These are phyloP conservation scores for Bothrops jararaca DNA, from an alignment of 2,113 vertebrate species.

Conservation along the genomic window DNA sequence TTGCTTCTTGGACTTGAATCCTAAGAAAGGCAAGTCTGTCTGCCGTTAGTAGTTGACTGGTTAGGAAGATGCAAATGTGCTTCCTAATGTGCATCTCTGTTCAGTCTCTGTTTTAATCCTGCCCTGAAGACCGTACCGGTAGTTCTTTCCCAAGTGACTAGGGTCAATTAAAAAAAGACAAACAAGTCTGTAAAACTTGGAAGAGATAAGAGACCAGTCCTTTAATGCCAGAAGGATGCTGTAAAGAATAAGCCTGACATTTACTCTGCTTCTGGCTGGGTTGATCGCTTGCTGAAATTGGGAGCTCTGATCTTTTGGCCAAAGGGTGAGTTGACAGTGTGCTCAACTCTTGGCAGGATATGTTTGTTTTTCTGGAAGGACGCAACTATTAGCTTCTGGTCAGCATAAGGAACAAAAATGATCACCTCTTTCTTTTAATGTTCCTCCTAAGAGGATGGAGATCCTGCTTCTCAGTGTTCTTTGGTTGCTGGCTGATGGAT, in stretches of 20 bases:
- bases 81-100: background rate
- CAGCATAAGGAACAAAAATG: background rate
- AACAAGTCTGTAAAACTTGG: background rate
- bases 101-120: background rate
- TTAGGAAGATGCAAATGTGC: background rate
- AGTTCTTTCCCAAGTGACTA: background rate
- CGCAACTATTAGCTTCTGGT: background rate
- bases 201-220: background rate
- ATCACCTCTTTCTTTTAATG: background rate
- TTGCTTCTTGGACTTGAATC: background rate
- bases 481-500: background rate
- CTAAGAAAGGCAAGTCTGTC: background rate
- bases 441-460: background rate
- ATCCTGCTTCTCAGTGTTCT: background rate
- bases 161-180: background rate
- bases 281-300: background rate
- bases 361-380: background rate
- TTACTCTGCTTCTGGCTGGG: background rate
- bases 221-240: background rate
- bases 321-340: background rate
- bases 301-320: background rate
- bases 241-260: background rate
- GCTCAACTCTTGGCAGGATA: background rate
- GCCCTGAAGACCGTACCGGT: background rate
- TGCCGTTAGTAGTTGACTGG: rapidly evolving